phyloP scores from a whole-genome alignment of 2,888 invertebrate species.

The Stenodera caucasica region DNA sequence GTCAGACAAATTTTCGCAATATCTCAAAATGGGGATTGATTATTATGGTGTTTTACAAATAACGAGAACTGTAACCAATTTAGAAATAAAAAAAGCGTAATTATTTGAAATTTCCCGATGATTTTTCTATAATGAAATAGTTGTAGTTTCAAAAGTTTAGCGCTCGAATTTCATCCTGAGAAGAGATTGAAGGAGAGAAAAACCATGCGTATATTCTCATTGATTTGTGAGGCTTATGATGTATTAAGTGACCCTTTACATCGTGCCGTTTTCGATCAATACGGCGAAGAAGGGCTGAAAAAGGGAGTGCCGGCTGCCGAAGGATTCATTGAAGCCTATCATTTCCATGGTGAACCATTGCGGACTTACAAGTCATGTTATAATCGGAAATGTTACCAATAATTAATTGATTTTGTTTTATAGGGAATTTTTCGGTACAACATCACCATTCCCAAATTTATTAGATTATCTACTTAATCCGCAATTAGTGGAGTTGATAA shows the following conservation, averaged over 20 bases:
- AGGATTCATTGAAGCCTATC: conserved; percentile 71
- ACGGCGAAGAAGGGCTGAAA: conserved; percentile 86
- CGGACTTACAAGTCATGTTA: conserved; percentile 65
- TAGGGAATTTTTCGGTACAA: conserved; percentile 78
- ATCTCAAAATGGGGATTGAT: conserved; percentile 67
- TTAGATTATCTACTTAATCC: conserved; percentile 68
- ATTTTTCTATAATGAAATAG: neutral
- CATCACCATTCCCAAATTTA: conserved; percentile 79
- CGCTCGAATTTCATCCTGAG: conserved; percentile 58
- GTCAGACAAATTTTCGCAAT: too few relatives aligned
- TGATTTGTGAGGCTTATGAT: conserved; percentile 79
- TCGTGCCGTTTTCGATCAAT: conserved; percentile 83
- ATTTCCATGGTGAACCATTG: conserved; percentile 79
- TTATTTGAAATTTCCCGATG: conserved; percentile 26
- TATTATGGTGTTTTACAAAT: conserved; percentile 78
- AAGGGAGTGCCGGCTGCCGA: conserved; percentile 72
- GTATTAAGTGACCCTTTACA: conserved; percentile 68
- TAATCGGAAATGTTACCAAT: neutral
- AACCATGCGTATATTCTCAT: conserved; percentile 61
- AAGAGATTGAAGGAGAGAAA: conserved; percentile 64
- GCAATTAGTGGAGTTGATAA: conserved; percentile 64
- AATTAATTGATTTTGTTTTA: conserved; percentile 7
- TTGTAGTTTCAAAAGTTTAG: conserved; percentile 53
- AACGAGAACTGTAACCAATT: conserved; percentile 64
- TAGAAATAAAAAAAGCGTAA: conserved; percentile 74